Base-by-base conservation (phyloP, 2,797 vertebrate species). In the Hydrophis major region DNA sequence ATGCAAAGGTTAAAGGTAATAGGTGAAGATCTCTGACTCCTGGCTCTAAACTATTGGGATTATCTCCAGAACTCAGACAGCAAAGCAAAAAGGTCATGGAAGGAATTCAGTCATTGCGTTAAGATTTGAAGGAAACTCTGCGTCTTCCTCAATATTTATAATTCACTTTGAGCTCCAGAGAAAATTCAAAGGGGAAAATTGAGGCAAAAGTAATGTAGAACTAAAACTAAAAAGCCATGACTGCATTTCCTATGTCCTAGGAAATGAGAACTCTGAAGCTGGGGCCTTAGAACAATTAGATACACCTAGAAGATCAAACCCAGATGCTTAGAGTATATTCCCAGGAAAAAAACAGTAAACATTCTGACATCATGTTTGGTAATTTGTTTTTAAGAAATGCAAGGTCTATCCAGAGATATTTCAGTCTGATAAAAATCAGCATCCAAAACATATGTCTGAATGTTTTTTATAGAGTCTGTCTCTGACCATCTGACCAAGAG, bases 241-340 rank as follows among this genome's bases (percentile, higher is more conserved):
- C 56, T 93, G 89, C 69, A 89, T 94, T 94, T 94, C 69, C 66
- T 95, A 95, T 94, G 94, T 94, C 63, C 61, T 95, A 95, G 94
- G 94, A 96, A 96, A 94, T 95, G 74, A 87, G 91, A 94, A 90
- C 93, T 94, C 95, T 89, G 94, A 93, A 97, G 94, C 96, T 97
- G 95, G 89, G 89, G 95, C 90, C 96, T 96, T 94, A 88, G 92
- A 96, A 96, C 93, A 96, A 97, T 96, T 96, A 96, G 96, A 96
- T 95, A 97, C 96, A 97, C 96, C 97, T 97, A 55, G 89, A 92
- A 94, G 95, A 97, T 96, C 93, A 95, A 95, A 94, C 93, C 8
- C 5, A 93, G 90, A 95, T 95, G 95, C 96, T 96, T 97, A 96
- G 93, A 97, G 97, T 96, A 96, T 83, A 93, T 97, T 96, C 95